Conservation (phyloP, 2,888 invertebrate species). For the Agelastica alni region DNA sequence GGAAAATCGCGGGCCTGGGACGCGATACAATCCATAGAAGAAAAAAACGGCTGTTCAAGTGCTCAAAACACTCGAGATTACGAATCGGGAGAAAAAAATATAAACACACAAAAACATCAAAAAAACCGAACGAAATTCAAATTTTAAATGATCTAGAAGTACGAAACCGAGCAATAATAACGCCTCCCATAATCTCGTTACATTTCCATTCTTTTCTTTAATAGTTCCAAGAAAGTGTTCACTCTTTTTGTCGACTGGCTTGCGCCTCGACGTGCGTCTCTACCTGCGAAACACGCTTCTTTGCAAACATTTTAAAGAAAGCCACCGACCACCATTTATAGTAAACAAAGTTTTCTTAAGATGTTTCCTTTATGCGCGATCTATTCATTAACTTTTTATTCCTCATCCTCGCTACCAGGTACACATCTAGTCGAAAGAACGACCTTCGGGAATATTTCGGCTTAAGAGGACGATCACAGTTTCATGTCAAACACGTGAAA, state of each 20-base stretch:
- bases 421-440: conserved; percentile 2
- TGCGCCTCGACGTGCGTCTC: conserved; percentile 16
- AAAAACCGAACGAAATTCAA: background rate
- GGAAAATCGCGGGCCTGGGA: no score
- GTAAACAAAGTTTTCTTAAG: conserved; percentile 21
- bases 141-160: no score
- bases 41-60: no score
- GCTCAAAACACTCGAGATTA: no score
- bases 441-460: background rate
- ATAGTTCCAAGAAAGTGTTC: conserved; percentile 4
- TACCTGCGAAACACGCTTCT: conserved; percentile 9
- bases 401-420: conserved; percentile 14
- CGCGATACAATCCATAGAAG: no score
- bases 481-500: no score
- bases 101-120: no score
- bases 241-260: conserved; percentile 6
- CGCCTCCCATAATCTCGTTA: conserved; percentile 10
- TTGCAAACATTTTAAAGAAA: conserved; percentile 6
- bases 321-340: conserved; percentile 10
- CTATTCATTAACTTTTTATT: conserved; percentile 26
- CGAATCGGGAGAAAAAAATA: no score
- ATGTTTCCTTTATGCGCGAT: conserved; percentile 11
- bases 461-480: background rate
- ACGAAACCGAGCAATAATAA: no score
- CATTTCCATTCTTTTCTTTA: background rate